Evolutionary conservation across 2,888 invertebrate genomes (phyloP).

Genomic region (Drosophila greeni): DNA sequence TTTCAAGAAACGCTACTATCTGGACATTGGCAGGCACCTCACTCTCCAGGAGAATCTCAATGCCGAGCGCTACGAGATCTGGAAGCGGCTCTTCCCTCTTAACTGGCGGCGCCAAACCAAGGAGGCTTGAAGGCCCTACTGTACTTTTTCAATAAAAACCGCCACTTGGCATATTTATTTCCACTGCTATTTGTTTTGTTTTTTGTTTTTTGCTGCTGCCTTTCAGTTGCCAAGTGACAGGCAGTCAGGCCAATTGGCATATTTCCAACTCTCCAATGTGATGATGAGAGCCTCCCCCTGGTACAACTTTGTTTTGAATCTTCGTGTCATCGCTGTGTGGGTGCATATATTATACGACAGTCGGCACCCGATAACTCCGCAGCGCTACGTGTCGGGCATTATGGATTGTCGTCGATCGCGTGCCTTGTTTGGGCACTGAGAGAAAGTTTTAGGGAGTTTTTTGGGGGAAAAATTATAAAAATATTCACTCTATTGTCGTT

Average conservation of each 20-base stretch:
- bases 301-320: conserved; percentile 31
- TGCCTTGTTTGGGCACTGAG: conserved; percentile 53
- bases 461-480: background rate
- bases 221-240: conserved; percentile 34
- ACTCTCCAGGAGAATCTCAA: conserved; percentile 74
- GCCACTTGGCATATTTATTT: conserved; percentile 70
- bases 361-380: conserved; percentile 35
- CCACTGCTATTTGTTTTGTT: conserved; percentile 27
- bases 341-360: conserved; percentile 67
- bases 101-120: conserved; percentile 76
- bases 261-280: conserved; percentile 62
- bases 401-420: conserved; percentile 64
- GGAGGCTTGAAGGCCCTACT: conserved; percentile 51
- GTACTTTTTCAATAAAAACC: conserved; percentile 52
- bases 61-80: conserved; percentile 75
- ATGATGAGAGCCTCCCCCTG: conserved; percentile 31
- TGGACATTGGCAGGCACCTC: conserved; percentile 76
- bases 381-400: conserved; percentile 56
- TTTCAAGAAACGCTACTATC: conserved; percentile 75
- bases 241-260: conserved; percentile 61
- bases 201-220: conserved; percentile 3
- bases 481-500: too few species aligned
- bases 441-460: conserved; percentile 17
- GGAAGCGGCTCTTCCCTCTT: conserved; percentile 77
- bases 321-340: conserved; percentile 70